Conservation (phyloP, 2,113 vertebrate genomes). For the Chloebia gouldiae region DNA sequence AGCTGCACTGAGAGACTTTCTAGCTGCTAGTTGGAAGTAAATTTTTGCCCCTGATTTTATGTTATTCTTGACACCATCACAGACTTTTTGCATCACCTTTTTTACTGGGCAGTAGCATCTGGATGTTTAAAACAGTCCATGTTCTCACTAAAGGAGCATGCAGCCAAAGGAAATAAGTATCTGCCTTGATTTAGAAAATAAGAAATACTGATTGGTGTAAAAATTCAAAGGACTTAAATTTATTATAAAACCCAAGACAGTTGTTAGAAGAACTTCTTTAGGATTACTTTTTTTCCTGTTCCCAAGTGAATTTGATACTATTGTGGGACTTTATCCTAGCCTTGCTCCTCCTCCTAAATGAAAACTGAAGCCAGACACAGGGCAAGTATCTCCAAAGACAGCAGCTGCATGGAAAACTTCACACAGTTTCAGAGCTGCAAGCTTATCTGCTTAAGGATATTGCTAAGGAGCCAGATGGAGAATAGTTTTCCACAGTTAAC, state of each 20-base stretch:
- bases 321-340: neutral
- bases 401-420: neutral
- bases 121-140: neutral
- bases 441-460: neutral
- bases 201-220: neutral
- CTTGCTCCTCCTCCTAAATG: neutral
- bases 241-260: neutral
- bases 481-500: neutral
- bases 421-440: neutral
- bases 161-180: neutral
- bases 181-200: neutral
- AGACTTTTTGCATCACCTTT: neutral
- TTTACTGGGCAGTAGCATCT: neutral
- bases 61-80: neutral
- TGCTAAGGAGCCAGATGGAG: slow-evolving; percentile 30
- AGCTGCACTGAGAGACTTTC: neutral
- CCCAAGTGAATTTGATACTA: neutral
- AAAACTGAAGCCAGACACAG: neutral
- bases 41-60: neutral
- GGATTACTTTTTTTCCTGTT: neutral
- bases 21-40: neutral
- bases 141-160: neutral
- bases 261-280: neutral
- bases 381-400: neutral
- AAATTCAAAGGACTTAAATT: neutral